Conservation (phyloP, 2,888 invertebrate species). For the Eristalis pertinax region DNA sequence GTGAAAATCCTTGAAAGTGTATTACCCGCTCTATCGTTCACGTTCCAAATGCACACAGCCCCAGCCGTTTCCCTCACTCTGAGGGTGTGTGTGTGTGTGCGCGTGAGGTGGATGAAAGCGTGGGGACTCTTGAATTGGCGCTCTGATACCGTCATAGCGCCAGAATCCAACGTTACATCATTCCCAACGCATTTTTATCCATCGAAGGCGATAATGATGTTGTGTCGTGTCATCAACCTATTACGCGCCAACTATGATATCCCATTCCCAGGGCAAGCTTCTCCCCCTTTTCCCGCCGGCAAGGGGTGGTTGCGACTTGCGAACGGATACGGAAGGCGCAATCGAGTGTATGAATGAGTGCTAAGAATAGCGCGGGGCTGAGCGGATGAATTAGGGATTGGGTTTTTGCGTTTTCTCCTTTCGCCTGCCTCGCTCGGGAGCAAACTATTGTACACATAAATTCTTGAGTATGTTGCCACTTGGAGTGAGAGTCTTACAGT, state of each 20-base stretch:
- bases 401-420: neutral
- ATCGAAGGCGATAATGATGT: constrained; percentile 39
- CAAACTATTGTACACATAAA: neutral
- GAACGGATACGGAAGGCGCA: neutral
- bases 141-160: constrained; percentile 35
- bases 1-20: constrained; percentile 44
- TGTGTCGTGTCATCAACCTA: constrained; percentile 62
- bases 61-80: constrained; percentile 3
- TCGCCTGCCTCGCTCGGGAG: neutral
- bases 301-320: neutral
- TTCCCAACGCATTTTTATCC: constrained; percentile 32
- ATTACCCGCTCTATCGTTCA: constrained; percentile 28
- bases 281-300: no score
- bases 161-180: constrained; percentile 44
- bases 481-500: neutral
- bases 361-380: neutral
- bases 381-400: neutral
- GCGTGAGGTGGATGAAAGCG: neutral
- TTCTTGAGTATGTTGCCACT: neutral
- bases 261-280: neutral
- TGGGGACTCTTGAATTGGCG: constrained; percentile 25
- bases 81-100: neutral
- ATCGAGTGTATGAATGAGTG: neutral
- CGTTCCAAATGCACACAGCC: constrained; percentile 7
- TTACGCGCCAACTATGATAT: constrained; percentile 34